Conservation (phyloP, 2,797 vertebrate species). For the Mus minutoides region DNA sequence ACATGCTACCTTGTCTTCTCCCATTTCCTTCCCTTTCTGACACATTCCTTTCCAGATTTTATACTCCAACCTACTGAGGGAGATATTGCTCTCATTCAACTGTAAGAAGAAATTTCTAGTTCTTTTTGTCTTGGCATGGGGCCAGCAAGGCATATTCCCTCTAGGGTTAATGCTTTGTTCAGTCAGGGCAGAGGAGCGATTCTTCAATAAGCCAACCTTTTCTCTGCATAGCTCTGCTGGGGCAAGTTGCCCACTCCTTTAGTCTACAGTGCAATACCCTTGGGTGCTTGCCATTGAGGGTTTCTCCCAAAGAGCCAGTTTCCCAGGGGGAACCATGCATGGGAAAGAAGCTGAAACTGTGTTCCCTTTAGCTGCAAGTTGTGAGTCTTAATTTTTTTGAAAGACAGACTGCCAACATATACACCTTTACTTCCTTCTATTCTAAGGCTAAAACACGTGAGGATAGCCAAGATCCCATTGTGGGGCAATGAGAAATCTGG, state of each 20-base stretch:
- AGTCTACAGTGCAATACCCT: constrained; percentile 53
- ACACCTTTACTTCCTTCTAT: constrained; percentile 57
- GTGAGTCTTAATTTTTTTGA: constrained; percentile 4
- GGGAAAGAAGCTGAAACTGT: constrained; percentile 69
- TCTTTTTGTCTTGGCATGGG: constrained; percentile 62
- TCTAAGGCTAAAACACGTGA: constrained; percentile 21
- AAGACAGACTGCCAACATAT: constrained; percentile 48
- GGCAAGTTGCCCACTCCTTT: constrained; percentile 70
- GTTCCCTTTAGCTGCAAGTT: constrained; percentile 68
- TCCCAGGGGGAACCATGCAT: constrained; percentile 74
- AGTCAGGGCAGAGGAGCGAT: not conserved
- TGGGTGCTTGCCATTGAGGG: constrained; percentile 71
- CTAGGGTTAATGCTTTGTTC: constrained; percentile 23
- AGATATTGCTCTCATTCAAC: constrained; percentile 59
- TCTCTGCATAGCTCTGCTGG: constrained; percentile 5
- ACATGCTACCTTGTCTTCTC: not conserved
- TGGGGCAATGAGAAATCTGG: not conserved
- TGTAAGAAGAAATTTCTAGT: constrained; percentile 59
- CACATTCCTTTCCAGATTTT: constrained; percentile 39
- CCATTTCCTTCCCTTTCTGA: constrained; percentile 23
- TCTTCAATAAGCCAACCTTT: constrained; percentile 56
- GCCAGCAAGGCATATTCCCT: constrained; percentile 40
- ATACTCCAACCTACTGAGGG: constrained; percentile 32
- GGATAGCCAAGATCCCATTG: constrained; percentile 26
- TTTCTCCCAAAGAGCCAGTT: constrained; percentile 67